Evolutionary conservation across 1,140 invertebrate species (phyloP), one percentile per base, ranked within the genome.

Genomic region (Caenorhabditis brenneri): DNA sequence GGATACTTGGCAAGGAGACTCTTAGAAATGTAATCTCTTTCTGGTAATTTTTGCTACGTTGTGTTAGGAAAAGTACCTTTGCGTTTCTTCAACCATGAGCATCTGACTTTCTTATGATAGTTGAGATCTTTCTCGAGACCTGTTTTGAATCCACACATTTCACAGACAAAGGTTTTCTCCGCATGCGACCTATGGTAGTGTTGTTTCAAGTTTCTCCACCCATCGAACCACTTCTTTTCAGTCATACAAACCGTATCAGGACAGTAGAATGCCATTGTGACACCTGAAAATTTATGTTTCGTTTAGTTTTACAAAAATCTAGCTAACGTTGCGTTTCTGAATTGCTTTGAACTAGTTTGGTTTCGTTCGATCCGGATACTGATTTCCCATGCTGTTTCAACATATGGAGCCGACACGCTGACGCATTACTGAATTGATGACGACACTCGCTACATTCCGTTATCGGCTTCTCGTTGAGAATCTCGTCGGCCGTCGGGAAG

Each of bases 141-240:
- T n/a, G n/a, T 2, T 15, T 74, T 74, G 22, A 22, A 31, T 24
- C 65, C 65, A 24, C 65, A 74, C n/a, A 39, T n/a, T 9, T 74
- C 65, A 24, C 65, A 74, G n/a, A 9, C n/a, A n/a, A 74, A 74
- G n/a, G 24, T 74, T 29, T 74, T 74, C 22, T 74, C 65, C 4
- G 36, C 65, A 31, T 74, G 65, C 0, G 65, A 22, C 15, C 65
- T 16, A 24, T 24, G 19, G n/a, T 74, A 74, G 36, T 74, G 65
- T 10, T 74, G 65, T 19, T 36, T n/a, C 2, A 74, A 15, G 22
- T 74, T 36, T n/a, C 65, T 33, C 16, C 12, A 12, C 4, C 65
- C 65, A 24, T 74, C 65, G 36, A 42, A 74, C 36, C 36, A 39
- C 27, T 74, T 31, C 10, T 46, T 36, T 12, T 33, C 24, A 0